Base-by-base conservation (phyloP, 37 sponge, comb jelly and placozoan species). In the Crambe crambe region DNA sequence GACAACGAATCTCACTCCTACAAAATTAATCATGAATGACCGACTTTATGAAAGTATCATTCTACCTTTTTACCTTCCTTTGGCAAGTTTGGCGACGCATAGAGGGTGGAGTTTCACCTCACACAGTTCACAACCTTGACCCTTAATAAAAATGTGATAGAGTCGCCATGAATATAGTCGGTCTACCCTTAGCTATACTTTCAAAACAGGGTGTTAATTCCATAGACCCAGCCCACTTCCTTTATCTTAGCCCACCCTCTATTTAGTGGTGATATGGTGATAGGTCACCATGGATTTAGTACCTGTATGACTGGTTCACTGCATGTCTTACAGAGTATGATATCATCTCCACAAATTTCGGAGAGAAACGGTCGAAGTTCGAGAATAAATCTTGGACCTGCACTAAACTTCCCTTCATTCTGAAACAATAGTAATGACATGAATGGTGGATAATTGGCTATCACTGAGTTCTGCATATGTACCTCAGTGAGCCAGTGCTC, bases 361-460 rank as follows among this genome's bases (percentile, higher is more conserved):
- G 66, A 66, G 3, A 89, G 36, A 65, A 83, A 83, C 6, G 89
- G 89, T 47, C 84, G 68, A 60, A 89, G 43, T 68, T 89, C 89
- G 23, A 89, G 84, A 43, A 89, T 62, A 44, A 83, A 83, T 22
- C 84, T 41, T 37, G 84, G 84, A 18, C 89, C 89, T 56, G 89
- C 73, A 0, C 73, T 41, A 26, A 56, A 69, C 39, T 62, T 59
- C 3, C 88, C 88, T 2, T 25, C 37, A 1, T 47, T 20, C 85
- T 84, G 36, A 0, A 59, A 37, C 44, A 3, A 35, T n/a, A n/a
- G n/a, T n/a, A n/a, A n/a, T n/a, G n/a, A n/a, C n/a, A n/a, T n/a
- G n/a, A n/a, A n/a, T n/a, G n/a, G n/a, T n/a, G n/a, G n/a, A n/a
- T n/a, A n/a, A n/a, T n/a, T n/a, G n/a, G n/a, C n/a, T n/a, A n/a